These are phyloP conservation scores for Pteromalus puparum DNA, from an alignment of 1,140 invertebrate genomes.

Conservation along the genomic window DNA sequence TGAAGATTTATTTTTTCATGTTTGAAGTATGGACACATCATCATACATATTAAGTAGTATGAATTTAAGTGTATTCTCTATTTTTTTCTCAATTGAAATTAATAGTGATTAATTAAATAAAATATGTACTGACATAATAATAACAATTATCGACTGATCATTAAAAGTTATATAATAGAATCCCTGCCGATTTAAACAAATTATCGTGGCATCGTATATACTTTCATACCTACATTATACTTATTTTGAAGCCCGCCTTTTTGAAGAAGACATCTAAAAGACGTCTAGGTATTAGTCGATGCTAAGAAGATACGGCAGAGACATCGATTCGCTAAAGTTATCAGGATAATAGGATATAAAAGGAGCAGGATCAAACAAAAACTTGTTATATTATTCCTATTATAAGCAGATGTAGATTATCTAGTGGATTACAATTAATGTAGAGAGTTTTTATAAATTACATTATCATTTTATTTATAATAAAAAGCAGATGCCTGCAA, in stretches of 20 bases:
- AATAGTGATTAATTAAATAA: too few relatives aligned
- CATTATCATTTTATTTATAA: neutral
- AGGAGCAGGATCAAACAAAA: constrained; percentile 4
- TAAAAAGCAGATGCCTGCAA: neutral
- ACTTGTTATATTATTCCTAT: neutral
- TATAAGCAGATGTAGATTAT: neutral
- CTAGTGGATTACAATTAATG: neutral
- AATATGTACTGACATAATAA: too few relatives aligned
- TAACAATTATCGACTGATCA: too few relatives aligned
- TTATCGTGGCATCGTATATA: too few relatives aligned
- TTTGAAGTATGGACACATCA: neutral
- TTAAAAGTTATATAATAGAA: too few relatives aligned
- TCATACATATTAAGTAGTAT: neutral
- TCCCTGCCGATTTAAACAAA: too few relatives aligned
- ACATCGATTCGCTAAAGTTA: constrained; percentile 30
- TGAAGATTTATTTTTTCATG: neutral
- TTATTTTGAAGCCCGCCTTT: neutral
- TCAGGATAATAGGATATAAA: neutral
- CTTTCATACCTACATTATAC: neutral
- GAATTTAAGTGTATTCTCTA: neutral
- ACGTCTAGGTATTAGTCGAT: neutral
- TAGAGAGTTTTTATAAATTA: neutral
- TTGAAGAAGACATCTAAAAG: constrained; percentile 6
- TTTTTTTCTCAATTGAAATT: neutral
- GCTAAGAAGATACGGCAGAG: constrained; percentile 10